Evolutionary conservation across 2,888 invertebrate genomes (phyloP), one percentile per base, ranked within the genome.

Genomic region (Stenichneumon culpator): DNA sequence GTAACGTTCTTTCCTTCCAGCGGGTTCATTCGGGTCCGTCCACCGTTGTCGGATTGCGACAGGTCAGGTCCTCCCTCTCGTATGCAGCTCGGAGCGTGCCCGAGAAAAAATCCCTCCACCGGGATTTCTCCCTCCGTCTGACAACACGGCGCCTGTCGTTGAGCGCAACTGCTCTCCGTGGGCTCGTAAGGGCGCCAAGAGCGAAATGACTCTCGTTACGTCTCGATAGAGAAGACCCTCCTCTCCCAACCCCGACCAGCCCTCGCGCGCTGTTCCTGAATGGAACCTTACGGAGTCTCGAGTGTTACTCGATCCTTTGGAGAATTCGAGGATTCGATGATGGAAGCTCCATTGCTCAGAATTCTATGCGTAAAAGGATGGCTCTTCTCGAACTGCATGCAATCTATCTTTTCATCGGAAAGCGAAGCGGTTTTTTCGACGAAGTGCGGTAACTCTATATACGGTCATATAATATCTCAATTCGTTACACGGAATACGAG

Each of bases 201-300:
- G 75, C 65, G 67, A 69, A 79, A 85, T 70, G 84, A 85, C 79
- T 70, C 75, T 79, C 85, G 82, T 85, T 85, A 79, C 75, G 75
- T 60, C 57, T 32, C 50, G 73, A 78, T 75, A 44, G 63, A 68
- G 47, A 16, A 16, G 28, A 16, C 32, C 60, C 60, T 2, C 32
- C 60, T 16, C 28, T 32, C 7, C 60, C 60, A 39, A 44, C 14
- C 44, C 44, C 44, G 11, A 44, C 44, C 44, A 44, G 0, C 11
- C 25, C 44, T 16, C 36, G 16, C 36, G 16, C 25, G 57, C 25
- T n/a, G 57, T 19, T 63, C 14, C 28, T 44, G 57, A 75, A 75
- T 75, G 74, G 63, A 75, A 14, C 47, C 16, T 60, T 28, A 60
- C 72, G 68, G 68, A 79, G 75, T 85, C 85, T 85, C 85, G 85